Percentiles rank a stretch among this genome's conserved stretches.
Evolutionary conservation across 2,888 invertebrate genomes (phyloP).

Genomic region (Hyalella azteca): DNA sequence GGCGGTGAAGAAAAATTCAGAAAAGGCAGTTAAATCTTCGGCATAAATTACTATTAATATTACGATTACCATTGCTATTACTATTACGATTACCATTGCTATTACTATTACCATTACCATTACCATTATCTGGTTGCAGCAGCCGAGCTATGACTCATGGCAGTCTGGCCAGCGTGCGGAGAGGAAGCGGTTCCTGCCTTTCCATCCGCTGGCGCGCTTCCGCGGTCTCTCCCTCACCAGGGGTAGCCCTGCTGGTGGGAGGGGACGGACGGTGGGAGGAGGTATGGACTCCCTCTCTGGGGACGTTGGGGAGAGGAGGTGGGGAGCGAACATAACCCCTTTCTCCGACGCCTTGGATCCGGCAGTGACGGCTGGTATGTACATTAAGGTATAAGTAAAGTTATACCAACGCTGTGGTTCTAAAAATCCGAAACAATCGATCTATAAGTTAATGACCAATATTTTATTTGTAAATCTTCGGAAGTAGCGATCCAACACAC

Average conservation of each 20-base stretch:
- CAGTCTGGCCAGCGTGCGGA: conserved; percentile 38
- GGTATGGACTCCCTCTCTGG: conserved; percentile 5
- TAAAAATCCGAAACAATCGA: too few relatives aligned
- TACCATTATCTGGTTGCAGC: neutral
- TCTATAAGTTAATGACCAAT: too few relatives aligned
- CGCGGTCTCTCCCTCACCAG: conserved; percentile 44
- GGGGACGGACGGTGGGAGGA: neutral
- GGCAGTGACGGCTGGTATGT: neutral
- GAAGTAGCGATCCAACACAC: too few relatives aligned
- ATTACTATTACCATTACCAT: too few relatives aligned
- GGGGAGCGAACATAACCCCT: conserved; percentile 20
- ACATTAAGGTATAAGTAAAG: too few relatives aligned
- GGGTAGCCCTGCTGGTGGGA: conserved; percentile 18
- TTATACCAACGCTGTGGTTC: too few relatives aligned
- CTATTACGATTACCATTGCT: too few relatives aligned
- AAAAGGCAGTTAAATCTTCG: too few relatives aligned
- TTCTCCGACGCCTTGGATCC: conserved; percentile 21
- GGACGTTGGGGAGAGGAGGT: neutral
- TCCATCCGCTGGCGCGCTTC: conserved; percentile 57
- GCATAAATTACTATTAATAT: too few relatives aligned
- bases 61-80: too few relatives aligned
- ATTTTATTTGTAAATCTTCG: too few relatives aligned
- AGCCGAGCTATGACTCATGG: neutral
- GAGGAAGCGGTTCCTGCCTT: conserved; percentile 54
- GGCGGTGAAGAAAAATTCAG: too few relatives aligned